A percentile compares a stretch with the other conserved stretches of the same genome.
These are phyloP conservation scores for Pardalotus punctatus DNA, from an alignment of 2,113 vertebrate genomes.

Conservation along the genomic window DNA sequence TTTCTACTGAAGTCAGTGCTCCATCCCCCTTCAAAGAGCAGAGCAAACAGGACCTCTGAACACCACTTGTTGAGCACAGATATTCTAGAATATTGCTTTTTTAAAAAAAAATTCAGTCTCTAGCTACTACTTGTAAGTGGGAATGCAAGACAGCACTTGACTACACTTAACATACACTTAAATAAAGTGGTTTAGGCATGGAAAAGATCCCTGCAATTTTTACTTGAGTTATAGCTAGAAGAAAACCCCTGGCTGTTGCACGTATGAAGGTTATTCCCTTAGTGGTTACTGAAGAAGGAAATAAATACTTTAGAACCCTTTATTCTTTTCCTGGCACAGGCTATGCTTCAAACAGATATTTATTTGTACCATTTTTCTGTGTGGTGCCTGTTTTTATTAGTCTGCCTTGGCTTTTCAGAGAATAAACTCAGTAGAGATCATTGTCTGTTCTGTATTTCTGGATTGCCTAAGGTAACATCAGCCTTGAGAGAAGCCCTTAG, in stretches of 20 bases:
- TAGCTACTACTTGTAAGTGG: background rate
- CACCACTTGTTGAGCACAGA: background rate
- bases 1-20: background rate
- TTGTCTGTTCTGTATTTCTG: background rate
- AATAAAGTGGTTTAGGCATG: background rate
- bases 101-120: background rate
- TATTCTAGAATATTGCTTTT: background rate
- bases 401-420: background rate
- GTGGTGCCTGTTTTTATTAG: conserved; percentile 1
- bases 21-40: background rate
- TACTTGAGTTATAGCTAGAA: background rate
- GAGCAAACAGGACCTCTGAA: background rate
- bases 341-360: background rate
- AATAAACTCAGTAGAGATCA: background rate
- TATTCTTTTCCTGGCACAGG: background rate
- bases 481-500: background rate
- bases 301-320: background rate
- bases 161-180: background rate
- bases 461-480: background rate
- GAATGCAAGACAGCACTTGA: background rate
- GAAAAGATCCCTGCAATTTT: background rate
- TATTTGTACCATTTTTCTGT: background rate
- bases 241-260: background rate
- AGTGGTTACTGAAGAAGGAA: background rate
- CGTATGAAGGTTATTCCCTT: background rate